A percentile compares a stretch with the other conserved stretches of the same genome.
Conservation (phyloP, 2,113 vertebrate genomes). For the Eublepharis macularius region DNA sequence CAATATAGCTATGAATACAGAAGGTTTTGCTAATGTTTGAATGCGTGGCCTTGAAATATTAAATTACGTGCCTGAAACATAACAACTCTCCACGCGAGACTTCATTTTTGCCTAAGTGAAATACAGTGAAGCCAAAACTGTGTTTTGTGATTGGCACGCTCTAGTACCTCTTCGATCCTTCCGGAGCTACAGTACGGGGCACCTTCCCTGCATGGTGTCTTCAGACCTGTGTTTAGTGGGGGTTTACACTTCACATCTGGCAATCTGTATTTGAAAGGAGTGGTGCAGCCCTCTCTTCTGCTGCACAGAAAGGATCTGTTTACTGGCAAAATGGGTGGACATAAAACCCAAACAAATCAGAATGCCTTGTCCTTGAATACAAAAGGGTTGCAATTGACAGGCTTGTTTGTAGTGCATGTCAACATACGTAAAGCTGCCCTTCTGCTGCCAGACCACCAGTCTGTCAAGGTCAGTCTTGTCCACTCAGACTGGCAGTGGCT, state of each 20-base stretch:
- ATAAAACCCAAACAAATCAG: rapidly evolving
- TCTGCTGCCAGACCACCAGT: too few species aligned
- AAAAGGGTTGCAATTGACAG: neutral
- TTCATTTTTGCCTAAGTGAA: neutral
- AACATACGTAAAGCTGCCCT: too few species aligned
- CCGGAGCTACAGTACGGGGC: neutral
- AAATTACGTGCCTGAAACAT: neutral
- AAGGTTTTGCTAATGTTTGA: neutral
- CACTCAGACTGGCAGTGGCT: too few species aligned
- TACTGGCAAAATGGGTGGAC: neutral
- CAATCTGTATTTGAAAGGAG: constrained; percentile 20
- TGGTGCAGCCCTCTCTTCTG: rapidly evolving
- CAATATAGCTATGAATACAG: neutral
- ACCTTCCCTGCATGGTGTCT: constrained; percentile 22
- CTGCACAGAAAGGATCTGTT: neutral
- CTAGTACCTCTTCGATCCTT: constrained; percentile 8
- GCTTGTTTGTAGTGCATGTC: too few species aligned
- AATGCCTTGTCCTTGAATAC: rapidly evolving
- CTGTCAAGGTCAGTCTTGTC: too few species aligned
- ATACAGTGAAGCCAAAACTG: neutral
- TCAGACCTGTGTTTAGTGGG: neutral
- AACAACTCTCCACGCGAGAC: neutral
- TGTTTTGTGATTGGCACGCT: neutral
- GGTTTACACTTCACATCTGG: constrained; percentile 41
- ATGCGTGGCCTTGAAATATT: neutral